Conservation (phyloP, 2,888 invertebrate species). For the Tigriopus californicus region DNA sequence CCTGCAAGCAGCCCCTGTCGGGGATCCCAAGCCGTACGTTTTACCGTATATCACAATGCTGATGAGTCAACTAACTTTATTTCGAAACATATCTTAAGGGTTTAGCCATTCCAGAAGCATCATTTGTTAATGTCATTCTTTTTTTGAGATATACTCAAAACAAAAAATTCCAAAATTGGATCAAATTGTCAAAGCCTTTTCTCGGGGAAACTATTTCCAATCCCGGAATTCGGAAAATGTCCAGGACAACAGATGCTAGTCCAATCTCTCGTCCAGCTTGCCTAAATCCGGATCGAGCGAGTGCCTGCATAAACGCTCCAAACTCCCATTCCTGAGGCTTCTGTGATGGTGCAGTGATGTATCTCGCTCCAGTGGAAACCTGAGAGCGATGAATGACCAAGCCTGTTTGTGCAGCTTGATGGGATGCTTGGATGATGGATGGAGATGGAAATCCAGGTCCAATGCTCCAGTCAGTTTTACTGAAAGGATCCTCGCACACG, state of each 20-base stretch:
- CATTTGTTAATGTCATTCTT: no score
- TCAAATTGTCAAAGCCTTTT: neutral
- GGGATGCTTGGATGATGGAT: neutral
- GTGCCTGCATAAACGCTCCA: neutral
- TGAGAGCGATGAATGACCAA: neutral
- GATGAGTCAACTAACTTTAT: no score
- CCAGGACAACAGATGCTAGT: neutral
- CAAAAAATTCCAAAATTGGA: neutral
- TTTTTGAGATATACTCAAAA: neutral
- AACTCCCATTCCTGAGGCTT: neutral
- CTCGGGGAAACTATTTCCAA: neutral
- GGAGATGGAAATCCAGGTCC: neutral
- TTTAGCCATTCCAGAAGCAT: no score
- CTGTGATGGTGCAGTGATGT: neutral
- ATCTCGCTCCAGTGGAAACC: neutral
- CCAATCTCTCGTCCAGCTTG: neutral
- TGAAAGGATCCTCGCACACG: neutral
- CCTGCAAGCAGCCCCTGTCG: no score
- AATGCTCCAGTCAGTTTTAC: neutral
- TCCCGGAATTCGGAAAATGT: neutral
- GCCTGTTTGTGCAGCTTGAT: conserved; percentile 1
- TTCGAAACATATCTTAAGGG: no score
- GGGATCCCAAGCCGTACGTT: no score
- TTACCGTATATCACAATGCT: no score
- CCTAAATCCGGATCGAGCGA: neutral